Percentiles rank a stretch among this genome's conserved stretches.
Evolutionary conservation across 92 coral and sea anemone species (phyloP).

Genomic region (Ricordea florida): DNA sequence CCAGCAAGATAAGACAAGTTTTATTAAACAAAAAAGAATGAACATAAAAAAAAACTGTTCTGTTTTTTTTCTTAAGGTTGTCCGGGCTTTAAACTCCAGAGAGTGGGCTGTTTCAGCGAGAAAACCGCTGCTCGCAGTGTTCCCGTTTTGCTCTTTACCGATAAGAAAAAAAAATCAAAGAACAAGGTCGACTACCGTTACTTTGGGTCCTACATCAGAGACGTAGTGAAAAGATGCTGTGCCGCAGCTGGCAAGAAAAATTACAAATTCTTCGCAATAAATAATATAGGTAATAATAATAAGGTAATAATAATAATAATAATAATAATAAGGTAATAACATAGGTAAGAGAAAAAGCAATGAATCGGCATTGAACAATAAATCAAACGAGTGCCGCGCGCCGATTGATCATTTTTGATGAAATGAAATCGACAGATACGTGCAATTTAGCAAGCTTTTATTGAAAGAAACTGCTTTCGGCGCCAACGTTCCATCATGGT

Average conservation of each 20-base stretch:
- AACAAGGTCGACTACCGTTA: constrained; percentile 7
- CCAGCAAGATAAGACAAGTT: too few species aligned
- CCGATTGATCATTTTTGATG: too few species aligned
- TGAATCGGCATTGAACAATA: not conserved
- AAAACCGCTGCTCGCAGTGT: not conserved
- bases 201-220: not conserved
- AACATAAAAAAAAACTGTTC: too few species aligned
- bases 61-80: not conserved
- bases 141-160: not conserved
- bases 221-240: not conserved
- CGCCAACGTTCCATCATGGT: too few species aligned
- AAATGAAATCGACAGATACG: too few species aligned
- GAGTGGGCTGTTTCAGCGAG: constrained; percentile 31
- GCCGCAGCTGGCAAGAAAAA: not conserved
- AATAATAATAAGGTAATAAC: too few species aligned
- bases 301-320: too few species aligned
- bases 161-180: not conserved
- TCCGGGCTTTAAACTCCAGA: not conserved
- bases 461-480: too few species aligned
- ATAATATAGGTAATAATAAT: not conserved
- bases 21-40: too few species aligned
- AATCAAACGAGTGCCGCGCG: too few species aligned
- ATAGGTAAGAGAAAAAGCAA: not conserved
- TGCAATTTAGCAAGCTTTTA: too few species aligned
- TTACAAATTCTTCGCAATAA: not conserved